phyloP scores from a whole-genome alignment of 2,888 invertebrate genomes.

The Lasioglossum villosulum region DNA sequence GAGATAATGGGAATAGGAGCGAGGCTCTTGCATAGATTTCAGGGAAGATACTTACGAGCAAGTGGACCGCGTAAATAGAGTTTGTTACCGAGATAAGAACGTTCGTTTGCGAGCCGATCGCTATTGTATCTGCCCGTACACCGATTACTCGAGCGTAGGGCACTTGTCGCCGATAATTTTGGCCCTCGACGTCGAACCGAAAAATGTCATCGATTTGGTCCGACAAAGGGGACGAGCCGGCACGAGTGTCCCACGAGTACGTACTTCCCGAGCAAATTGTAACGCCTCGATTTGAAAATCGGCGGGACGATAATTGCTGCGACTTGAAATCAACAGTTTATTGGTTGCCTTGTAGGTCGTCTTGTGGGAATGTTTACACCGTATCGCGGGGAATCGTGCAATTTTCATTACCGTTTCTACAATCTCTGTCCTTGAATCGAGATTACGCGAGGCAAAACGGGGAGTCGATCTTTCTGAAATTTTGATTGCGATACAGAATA shows the following conservation, averaged over 20 bases:
- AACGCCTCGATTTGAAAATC: conserved; percentile 53
- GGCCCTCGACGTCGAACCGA: conserved; percentile 53
- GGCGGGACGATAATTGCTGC: conserved; percentile 73
- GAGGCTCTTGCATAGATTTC: conserved; percentile 30
- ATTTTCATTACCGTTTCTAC: background rate
- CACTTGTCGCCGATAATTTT: conserved; percentile 64
- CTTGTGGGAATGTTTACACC: background rate
- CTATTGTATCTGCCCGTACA: conserved; percentile 53
- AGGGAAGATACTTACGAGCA: conserved; percentile 26
- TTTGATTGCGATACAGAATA: background rate
- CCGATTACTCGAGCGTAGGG: conserved; percentile 50
- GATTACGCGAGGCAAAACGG: background rate
- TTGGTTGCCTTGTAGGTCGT: background rate
- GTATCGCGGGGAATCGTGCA: background rate
- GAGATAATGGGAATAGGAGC: background rate
- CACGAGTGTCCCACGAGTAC: conserved; percentile 40
- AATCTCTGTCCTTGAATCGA: background rate
- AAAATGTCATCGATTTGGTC: conserved; percentile 60
- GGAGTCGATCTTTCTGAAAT: background rate
- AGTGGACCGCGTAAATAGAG: conserved; percentile 31
- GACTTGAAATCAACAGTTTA: conserved; percentile 21
- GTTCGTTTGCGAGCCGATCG: conserved; percentile 46
- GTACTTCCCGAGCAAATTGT: conserved; percentile 36
- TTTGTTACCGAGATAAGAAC: conserved; percentile 52
- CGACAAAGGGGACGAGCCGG: conserved; percentile 46